Percentiles rank a stretch among this genome's conserved stretches.
These are phyloP conservation scores for Incurvaria masculella DNA, from an alignment of 2,888 invertebrate genomes.

Conservation along the genomic window DNA sequence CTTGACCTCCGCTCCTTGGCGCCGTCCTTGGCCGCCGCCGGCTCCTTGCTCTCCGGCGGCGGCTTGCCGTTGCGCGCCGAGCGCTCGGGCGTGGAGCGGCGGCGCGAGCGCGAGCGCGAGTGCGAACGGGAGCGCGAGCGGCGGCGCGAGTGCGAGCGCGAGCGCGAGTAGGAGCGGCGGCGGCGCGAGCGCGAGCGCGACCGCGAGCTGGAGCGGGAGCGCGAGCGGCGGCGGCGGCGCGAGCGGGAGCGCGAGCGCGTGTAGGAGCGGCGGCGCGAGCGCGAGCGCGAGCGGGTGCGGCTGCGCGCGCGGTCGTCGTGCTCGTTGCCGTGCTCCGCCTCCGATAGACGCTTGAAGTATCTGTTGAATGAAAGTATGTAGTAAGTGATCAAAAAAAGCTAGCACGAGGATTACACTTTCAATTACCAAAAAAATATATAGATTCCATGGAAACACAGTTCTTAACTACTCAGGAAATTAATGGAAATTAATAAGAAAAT, in stretches of 20 bases:
- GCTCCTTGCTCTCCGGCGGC: conserved; percentile 19
- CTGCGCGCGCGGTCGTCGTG: conserved; percentile 38
- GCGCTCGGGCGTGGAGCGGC: conserved; percentile 25
- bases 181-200: conserved; percentile 25
- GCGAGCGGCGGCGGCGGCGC: conserved; percentile 23
- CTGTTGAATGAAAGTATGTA: conserved; percentile 30
- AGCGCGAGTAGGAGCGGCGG: conserved; percentile 16
- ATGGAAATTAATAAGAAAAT: no score
- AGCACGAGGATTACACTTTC: conserved; percentile 18
- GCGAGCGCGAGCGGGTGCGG: conserved; percentile 26
- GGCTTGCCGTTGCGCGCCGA: conserved; percentile 14
- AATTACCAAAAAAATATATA: conserved; percentile 22
- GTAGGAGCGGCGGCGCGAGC: conserved; percentile 23
- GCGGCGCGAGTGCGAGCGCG: conserved; percentile 23
- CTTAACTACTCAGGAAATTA: no score
- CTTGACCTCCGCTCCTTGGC: conserved; percentile 25
- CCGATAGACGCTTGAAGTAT: conserved; percentile 60
- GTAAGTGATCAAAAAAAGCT: neutral
- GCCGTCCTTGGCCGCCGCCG: conserved; percentile 14
- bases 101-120: conserved; percentile 16
- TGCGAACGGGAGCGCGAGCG: conserved; percentile 20
- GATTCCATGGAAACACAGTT: conserved; percentile 8
- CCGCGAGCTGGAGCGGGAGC: conserved; percentile 33
- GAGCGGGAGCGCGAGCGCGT: conserved; percentile 30
- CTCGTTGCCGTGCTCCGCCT: conserved; percentile 49